phyloP scores from a whole-genome alignment of 2,797 vertebrate genomes.

The Sebastolobus alascanus region DNA sequence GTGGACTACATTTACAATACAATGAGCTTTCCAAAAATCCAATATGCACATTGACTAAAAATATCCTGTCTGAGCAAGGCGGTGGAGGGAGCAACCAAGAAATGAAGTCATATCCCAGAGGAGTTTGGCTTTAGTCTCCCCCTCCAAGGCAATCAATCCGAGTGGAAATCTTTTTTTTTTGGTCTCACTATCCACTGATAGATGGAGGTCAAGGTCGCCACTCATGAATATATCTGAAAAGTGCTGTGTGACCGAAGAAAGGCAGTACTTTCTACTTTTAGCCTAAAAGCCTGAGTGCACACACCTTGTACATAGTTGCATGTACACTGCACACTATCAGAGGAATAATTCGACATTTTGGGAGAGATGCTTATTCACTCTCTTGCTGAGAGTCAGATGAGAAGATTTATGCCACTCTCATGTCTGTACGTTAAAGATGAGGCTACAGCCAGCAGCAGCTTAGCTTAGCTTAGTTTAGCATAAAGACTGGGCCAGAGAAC shows the following conservation, averaged over 20 bases:
- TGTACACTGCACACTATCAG: neutral
- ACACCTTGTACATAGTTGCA: neutral
- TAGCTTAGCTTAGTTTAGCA: neutral
- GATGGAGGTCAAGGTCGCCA: conserved; percentile 55
- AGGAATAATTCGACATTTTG: conserved; percentile 2
- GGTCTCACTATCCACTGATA: conserved; percentile 42
- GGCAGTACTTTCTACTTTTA: conserved; percentile 16
- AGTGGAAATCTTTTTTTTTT: conserved; percentile 64
- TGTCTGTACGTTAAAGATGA: neutral
- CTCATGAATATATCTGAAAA: conserved; percentile 50
- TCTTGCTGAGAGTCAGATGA: neutral
- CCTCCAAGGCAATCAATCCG: conserved; percentile 76
- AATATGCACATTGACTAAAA: conserved; percentile 78
- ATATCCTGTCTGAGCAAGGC: conserved; percentile 71
- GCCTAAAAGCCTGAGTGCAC: conserved; percentile 7
- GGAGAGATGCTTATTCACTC: neutral
- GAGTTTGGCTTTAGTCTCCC: conserved; percentile 65
- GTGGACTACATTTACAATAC: conserved; percentile 74
- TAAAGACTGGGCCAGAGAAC: neutral
- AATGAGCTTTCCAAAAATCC: conserved; percentile 77
- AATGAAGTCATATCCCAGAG: conserved; percentile 75
- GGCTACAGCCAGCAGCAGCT: neutral
- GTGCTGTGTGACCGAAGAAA: conserved; percentile 26
- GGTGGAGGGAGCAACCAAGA: conserved; percentile 59
- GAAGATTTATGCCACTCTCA: neutral